Evolutionary conservation across 2,888 invertebrate species (phyloP).

Genomic region (Drosophila phalerata): DNA sequence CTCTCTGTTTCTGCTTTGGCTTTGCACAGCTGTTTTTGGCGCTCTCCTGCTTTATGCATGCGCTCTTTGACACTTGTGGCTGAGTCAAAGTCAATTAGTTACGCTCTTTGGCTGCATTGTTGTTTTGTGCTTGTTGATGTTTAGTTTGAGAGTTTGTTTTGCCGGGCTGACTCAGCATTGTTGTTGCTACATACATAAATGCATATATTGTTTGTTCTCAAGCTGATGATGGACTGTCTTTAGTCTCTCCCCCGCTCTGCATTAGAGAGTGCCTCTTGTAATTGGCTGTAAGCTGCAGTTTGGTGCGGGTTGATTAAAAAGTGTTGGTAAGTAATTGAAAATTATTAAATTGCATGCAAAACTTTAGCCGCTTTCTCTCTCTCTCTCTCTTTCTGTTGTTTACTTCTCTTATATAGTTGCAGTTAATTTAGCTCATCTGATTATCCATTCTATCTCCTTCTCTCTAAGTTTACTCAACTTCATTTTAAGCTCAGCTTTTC

Average conservation of each 20-base stretch:
- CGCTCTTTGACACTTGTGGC: slow-evolving; percentile 56
- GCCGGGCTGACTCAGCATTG: slow-evolving; percentile 52
- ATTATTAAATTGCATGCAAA: slow-evolving; percentile 9
- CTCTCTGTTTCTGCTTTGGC: slow-evolving; percentile 7
- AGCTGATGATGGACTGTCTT: slow-evolving; percentile 41
- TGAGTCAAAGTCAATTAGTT: slow-evolving; percentile 64
- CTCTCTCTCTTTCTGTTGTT: background rate
- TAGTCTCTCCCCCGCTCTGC: slow-evolving; percentile 1
- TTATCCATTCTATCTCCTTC: background rate
- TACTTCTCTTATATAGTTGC: background rate
- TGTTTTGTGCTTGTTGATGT: slow-evolving; percentile 62
- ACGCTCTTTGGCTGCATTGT: slow-evolving; percentile 64
- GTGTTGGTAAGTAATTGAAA: slow-evolving; percentile 6
- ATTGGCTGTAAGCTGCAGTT: slow-evolving; percentile 14
- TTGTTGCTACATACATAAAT: slow-evolving; percentile 20
- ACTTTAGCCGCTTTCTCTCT: background rate
- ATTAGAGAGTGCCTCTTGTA: no score
- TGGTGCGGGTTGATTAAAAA: slow-evolving; percentile 11
- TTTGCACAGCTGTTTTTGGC: slow-evolving; percentile 44
- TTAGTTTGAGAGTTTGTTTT: slow-evolving; percentile 49
- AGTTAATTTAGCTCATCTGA: background rate
- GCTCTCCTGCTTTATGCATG: slow-evolving; percentile 16
- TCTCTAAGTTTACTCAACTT: background rate
- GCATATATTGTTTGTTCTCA: slow-evolving; percentile 28
- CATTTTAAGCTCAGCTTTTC: background rate